Base-by-base conservation (phyloP, 2,888 invertebrate species). In the Nomada ferruginata region DNA sequence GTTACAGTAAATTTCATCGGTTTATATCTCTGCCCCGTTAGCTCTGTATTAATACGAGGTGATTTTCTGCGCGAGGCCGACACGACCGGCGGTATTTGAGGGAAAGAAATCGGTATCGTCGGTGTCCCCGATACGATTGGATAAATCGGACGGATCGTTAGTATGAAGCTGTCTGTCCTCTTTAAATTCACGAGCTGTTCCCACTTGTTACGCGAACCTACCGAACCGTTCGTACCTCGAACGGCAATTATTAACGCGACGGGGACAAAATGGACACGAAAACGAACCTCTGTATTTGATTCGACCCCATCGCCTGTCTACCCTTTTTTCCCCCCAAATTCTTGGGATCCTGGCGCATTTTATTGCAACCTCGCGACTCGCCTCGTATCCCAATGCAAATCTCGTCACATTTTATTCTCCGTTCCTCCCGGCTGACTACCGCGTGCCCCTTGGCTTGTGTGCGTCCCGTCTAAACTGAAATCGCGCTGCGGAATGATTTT, bases 351-450 rank as follows among this genome's bases (percentile, higher is more conserved):
- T 57, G 59, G 63, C 61, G 44, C 63, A 44, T 65, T 75, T 36
- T 74, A 66, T 78, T 73, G 69, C 64, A 42, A 7, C 59, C 29
- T 64, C 57, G 53, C 55, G 76, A 82, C 64, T 82, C 76, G 65
- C 74, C 61, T 79, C 64, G 73, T 73, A 71, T 79, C 85, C 76
- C 7, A 65, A 84, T 77, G 84, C 72, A 79, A 86, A 84, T 82
- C 66, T 69, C 64, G 73, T 84, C 84, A 70, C 65, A 76, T 76
- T 85, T 69, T 75, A 71, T 61, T 73, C 80, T 74, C 74, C 74
- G 84, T 82, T 74, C 52, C 63, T 2, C 53, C 53, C 36, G 23
- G n/a, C 71, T 10, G 26, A 15, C 36, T 5, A 7, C 65, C 53
- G 72, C 59, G 74, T 73, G 44, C 53, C 55, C 50, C 36, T 42